Evolutionary conservation across 2,797 vertebrate genomes (phyloP).

Genomic region (Carcharodon carcharias): DNA sequence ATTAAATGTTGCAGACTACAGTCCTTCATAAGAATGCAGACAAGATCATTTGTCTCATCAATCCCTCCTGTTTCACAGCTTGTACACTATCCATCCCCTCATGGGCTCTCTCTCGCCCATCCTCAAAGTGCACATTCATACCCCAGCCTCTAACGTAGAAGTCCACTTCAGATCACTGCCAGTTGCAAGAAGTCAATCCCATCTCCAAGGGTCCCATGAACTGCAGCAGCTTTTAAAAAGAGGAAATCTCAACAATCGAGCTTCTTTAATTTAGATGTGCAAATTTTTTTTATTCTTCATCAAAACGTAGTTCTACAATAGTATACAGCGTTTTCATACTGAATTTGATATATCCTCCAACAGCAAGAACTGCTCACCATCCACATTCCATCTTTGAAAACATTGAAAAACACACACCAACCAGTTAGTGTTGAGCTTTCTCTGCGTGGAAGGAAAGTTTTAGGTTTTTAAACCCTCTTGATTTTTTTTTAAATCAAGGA

Average conservation of each 20-base stretch:
- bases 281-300: slow-evolving; percentile 36
- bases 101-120: background rate
- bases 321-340: slow-evolving; percentile 26
- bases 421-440: slow-evolving; percentile 23
- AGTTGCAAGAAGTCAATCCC: background rate
- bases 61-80: background rate
- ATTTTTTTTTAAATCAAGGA: background rate
- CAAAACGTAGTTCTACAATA: slow-evolving; percentile 32
- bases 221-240: background rate
- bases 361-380: slow-evolving; percentile 19
- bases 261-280: slow-evolving; percentile 19
- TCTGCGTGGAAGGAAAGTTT: slow-evolving; percentile 2
- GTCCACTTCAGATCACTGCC: background rate
- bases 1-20: background rate
- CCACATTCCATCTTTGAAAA: background rate
- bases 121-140: background rate
- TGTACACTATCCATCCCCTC: background rate
- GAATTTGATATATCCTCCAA: slow-evolving; percentile 17
- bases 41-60: background rate
- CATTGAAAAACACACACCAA: slow-evolving; percentile 9
- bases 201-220: background rate
- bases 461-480: background rate
- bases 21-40: background rate
- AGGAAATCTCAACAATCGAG: background rate
- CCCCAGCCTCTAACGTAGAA: background rate